Conservation (phyloP, 2,797 vertebrate species). For the Crenichthys baileyi region DNA sequence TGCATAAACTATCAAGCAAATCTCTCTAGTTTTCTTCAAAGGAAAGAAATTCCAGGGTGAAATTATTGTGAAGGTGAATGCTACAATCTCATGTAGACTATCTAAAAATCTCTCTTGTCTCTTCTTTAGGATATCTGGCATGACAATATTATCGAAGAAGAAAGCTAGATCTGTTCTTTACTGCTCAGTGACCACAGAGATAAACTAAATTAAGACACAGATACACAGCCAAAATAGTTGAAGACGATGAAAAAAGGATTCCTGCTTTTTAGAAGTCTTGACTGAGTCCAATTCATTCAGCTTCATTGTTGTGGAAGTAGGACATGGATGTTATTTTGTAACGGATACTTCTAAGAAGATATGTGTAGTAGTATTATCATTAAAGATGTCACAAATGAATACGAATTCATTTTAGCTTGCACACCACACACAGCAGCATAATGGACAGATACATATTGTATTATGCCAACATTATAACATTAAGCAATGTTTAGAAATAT, state of each 20-base stretch:
- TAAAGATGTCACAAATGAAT: background rate
- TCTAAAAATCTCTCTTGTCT: constrained; percentile 24
- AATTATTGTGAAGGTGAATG: constrained; percentile 32
- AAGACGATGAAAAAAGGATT: background rate
- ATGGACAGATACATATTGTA: background rate
- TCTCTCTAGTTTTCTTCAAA: constrained; percentile 38
- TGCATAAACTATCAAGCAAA: constrained; percentile 56
- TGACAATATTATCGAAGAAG: constrained; percentile 15
- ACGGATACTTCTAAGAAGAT: background rate
- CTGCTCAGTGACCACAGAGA: background rate
- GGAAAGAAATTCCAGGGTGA: constrained; percentile 25
- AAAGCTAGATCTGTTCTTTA: constrained; percentile 9
- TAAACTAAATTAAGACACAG: background rate
- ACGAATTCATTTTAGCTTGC: background rate
- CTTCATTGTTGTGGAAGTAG: background rate
- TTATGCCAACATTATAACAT: too few relatives aligned
- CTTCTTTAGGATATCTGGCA: constrained; percentile 4
- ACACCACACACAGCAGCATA: background rate
- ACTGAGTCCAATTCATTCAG: background rate
- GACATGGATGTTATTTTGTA: background rate
- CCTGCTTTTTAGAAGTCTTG: background rate
- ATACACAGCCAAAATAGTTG: background rate
- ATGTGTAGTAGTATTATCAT: background rate
- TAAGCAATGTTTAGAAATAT: too few relatives aligned
- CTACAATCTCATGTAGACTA: constrained; percentile 31